These are phyloP conservation scores for Bhutanitis thaidina DNA, from an alignment of 2,888 invertebrate genomes.

Conservation along the genomic window DNA sequence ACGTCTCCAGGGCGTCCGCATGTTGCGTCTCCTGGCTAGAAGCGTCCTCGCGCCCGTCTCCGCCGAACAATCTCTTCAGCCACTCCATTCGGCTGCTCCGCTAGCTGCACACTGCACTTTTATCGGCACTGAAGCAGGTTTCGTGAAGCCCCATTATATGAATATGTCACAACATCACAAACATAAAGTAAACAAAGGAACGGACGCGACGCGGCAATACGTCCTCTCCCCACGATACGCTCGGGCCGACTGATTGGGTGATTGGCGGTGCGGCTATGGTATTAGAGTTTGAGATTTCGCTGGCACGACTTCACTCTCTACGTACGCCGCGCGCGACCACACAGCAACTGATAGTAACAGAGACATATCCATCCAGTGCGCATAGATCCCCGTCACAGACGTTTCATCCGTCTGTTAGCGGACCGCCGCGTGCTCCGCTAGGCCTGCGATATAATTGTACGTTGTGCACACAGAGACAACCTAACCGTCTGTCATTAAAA, in stretches of 20 bases:
- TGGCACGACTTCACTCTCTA: slow-evolving; percentile 31
- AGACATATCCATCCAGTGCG: too few relatives aligned
- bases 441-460: too few relatives aligned
- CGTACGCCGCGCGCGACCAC: slow-evolving; percentile 16
- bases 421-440: too few relatives aligned
- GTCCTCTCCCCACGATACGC: neutral
- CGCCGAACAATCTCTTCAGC: slow-evolving; percentile 41
- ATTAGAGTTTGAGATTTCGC: slow-evolving; percentile 27
- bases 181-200: slow-evolving; percentile 23
- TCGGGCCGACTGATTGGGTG: slow-evolving; percentile 9
- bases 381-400: too few relatives aligned
- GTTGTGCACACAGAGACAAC: too few relatives aligned
- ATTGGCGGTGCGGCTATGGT: neutral
- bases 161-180: slow-evolving; percentile 25
- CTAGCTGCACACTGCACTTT: slow-evolving; percentile 2
- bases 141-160: slow-evolving; percentile 4
- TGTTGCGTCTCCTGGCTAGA: slow-evolving; percentile 7
- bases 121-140: slow-evolving; percentile 7
- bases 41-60: slow-evolving; percentile 25
- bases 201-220: slow-evolving; percentile 14
- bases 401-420: too few relatives aligned
- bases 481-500: too few relatives aligned
- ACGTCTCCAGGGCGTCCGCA: slow-evolving; percentile 80
- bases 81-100: slow-evolving; percentile 43
- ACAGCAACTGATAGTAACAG: neutral